Percentiles rank a stretch among this genome's conserved stretches.
phyloP scores from a whole-genome alignment of 2,797 vertebrate genomes.

The Meriones psammophilus region DNA sequence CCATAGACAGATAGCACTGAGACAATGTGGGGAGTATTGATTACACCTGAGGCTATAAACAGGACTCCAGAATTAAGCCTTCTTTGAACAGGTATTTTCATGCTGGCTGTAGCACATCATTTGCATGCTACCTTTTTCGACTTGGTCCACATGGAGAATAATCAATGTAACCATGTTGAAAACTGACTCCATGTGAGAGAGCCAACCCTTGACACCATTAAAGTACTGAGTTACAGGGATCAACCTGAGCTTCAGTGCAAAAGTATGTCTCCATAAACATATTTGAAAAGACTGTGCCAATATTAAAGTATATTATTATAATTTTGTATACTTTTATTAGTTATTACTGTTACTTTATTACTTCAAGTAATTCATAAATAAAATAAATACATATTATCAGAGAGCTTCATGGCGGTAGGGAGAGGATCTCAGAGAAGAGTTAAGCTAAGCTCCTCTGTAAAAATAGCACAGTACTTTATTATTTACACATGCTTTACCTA shows the following conservation, averaged over 20 bases:
- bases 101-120: not conserved
- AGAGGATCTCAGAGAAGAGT: no score
- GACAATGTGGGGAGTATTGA: not conserved
- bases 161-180: not conserved
- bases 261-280: not conserved
- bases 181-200: not conserved
- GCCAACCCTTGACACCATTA: no score
- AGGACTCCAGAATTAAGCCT: not conserved
- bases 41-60: not conserved
- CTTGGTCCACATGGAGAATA: not conserved
- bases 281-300: not conserved
- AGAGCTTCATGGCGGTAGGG: no score
- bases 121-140: not conserved
- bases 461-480: not conserved
- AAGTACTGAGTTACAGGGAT: no score
- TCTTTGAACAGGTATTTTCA: not conserved
- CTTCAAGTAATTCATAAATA: not conserved
- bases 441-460: not conserved
- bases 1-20: not conserved
- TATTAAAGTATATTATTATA: not conserved
- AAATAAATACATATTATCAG: not conserved
- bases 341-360: not conserved
- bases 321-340: not conserved
- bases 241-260: not conserved
- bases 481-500: no score